Percentiles rank a stretch among this genome's conserved stretches.
Evolutionary conservation across 2,888 invertebrate genomes (phyloP).

Genomic region (Caenorhabditis sulstoni): DNA sequence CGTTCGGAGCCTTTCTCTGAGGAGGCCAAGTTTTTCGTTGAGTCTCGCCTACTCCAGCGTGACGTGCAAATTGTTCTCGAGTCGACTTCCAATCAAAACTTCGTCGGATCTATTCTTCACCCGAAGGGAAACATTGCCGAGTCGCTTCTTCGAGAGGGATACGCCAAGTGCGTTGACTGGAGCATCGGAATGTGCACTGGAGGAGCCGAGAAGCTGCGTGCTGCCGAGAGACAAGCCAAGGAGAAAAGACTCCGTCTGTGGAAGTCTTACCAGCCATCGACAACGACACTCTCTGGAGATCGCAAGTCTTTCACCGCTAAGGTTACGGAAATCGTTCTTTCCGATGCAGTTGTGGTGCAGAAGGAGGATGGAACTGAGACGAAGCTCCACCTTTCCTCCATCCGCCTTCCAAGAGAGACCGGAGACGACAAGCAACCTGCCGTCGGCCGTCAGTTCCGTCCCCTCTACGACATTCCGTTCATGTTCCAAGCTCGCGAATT

Average conservation of each 20-base stretch:
- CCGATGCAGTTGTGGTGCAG: conserved; percentile 93
- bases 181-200: conserved; percentile 89
- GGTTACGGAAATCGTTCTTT: conserved; percentile 90
- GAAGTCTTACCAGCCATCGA: conserved; percentile 89
- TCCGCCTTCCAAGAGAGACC: conserved; percentile 88
- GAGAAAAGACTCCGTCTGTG: conserved; percentile 91
- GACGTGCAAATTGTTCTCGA: conserved; percentile 91
- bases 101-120: conserved; percentile 93
- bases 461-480: conserved; percentile 97
- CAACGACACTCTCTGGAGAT: conserved; percentile 66
- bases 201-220: conserved; percentile 89
- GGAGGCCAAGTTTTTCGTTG: conserved; percentile 95
- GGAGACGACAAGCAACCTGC: conserved; percentile 62
- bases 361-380: conserved; percentile 87
- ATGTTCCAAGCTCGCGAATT: conserved; percentile 99
- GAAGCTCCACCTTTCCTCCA: conserved; percentile 95
- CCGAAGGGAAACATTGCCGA: conserved; percentile 93
- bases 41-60: conserved; percentile 91
- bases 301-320: conserved; percentile 72
- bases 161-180: conserved; percentile 95
- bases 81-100: conserved; percentile 92
- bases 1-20: conserved; percentile 86
- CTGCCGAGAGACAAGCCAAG: conserved; percentile 90
- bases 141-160: conserved; percentile 89
- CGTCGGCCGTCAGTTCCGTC: conserved; percentile 83